These are phyloP conservation scores for Nasalis larvatus DNA, from an alignment of 2,113 vertebrate genomes.

Conservation along the genomic window DNA sequence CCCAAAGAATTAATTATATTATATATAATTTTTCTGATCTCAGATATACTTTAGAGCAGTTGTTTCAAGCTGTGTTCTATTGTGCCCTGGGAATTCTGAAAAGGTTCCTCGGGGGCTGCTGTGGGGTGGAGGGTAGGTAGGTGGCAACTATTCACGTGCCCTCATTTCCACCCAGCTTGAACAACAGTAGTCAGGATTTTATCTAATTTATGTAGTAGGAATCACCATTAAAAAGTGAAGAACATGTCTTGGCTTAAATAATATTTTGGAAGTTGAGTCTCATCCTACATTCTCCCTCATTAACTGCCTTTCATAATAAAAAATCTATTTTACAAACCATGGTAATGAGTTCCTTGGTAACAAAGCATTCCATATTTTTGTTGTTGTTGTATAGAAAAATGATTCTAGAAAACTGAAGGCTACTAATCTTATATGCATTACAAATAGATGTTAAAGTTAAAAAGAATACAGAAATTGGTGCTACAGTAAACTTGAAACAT, in stretches of 20 bases:
- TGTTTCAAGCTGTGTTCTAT: constrained; percentile 13
- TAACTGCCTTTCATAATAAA: constrained; percentile 60
- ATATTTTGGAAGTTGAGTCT: background rate
- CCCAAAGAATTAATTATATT: constrained; percentile 81
- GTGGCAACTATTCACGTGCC: background rate
- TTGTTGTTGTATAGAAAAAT: constrained; percentile 79
- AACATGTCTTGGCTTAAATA: background rate
- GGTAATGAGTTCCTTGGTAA: constrained; percentile 78
- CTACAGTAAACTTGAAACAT: constrained; percentile 77
- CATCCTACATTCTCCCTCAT: constrained; percentile 69
- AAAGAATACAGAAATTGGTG: constrained; percentile 75
- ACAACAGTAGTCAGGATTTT: background rate
- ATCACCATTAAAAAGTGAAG: background rate
- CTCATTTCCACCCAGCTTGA: background rate
- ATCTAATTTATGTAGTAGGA: background rate
- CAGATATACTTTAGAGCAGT: constrained; percentile 66
- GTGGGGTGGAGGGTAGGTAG: background rate
- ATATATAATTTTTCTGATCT: constrained; percentile 74
- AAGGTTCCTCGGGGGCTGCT: background rate
- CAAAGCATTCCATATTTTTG: constrained; percentile 81
- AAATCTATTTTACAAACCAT: constrained; percentile 59
- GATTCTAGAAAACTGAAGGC: constrained; percentile 84
- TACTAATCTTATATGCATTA: constrained; percentile 82
- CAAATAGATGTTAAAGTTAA: constrained; percentile 85
- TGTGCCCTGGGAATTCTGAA: background rate